Base-by-base conservation (phyloP, 2,888 invertebrate species). In the Opisthograptis luteolata region DNA sequence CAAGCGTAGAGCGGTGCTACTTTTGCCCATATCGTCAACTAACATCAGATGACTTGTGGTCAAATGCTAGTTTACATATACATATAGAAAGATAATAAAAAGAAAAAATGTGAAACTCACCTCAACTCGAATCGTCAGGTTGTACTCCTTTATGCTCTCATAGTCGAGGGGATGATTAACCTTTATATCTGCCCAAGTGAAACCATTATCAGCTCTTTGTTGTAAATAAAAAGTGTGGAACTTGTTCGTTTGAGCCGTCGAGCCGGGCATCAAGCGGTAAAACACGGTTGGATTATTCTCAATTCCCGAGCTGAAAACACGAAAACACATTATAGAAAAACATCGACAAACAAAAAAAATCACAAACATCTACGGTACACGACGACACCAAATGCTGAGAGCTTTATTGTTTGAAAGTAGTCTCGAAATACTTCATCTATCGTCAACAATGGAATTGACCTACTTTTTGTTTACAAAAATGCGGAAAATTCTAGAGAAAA, bases 241-340 rank as follows among this genome's bases (percentile, higher is more conserved):
- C 89, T 98, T 98, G 92, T 98, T 98, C 68, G 98, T 98, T 89
- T 98, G 98, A 4, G 98, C 97, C 46, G 98, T 98, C 22, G 97
- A 97, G 60, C 98, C 98, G 60, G 97, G 97, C 96, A 98, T 98
- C 79, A 98, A 91, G 56, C 96, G 96, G 91, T 98, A 98, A 92
- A 97, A 98, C 68, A 98, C 98, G 68, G 97, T 97, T 50, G 98
- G 98, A 89, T 97, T 98, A 88, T 97, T 97, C 84, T 97, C 97
- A 86, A 98, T 98, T 66, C 98, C 98, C 81, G 98, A 98, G 92
- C 98, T 97, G 94, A 84, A 87, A 89, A 79, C 55, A 76, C 51
- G 70, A 73, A 30, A 67, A 68, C 22, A 66, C 57, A 60, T 68
- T 83, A 70, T 63, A 78, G 62, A 51, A 68, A 51, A 48, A 55